A percentile compares a stretch with the other conserved stretches of the same genome.
phyloP scores from a whole-genome alignment of 2,797 vertebrate genomes.

The Arvicola amphibius region DNA sequence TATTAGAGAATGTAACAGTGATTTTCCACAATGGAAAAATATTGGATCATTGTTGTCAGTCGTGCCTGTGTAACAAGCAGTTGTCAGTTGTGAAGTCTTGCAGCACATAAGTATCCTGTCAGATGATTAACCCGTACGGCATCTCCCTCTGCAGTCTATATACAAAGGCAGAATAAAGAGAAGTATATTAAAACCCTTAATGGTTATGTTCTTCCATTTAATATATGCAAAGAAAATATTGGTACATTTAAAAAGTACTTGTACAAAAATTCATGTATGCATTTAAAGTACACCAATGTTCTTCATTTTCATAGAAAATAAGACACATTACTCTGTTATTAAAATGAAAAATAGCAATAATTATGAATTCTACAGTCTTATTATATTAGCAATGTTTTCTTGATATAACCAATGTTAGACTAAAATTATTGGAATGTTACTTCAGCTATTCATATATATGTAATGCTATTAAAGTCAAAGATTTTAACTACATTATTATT shows the following conservation, averaged over 20 bases:
- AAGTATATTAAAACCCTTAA: slow-evolving; percentile 73
- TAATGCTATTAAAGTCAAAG: slow-evolving; percentile 84
- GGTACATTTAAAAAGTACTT: slow-evolving; percentile 79
- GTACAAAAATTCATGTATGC: slow-evolving; percentile 76
- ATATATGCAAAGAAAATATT: slow-evolving; percentile 81
- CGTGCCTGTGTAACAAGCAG: slow-evolving; percentile 71
- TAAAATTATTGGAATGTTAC: slow-evolving; percentile 87
- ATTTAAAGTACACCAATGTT: slow-evolving; percentile 81
- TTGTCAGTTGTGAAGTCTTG: slow-evolving; percentile 81
- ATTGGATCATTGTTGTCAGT: slow-evolving; percentile 80
- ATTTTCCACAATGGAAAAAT: slow-evolving; percentile 84
- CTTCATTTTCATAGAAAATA: slow-evolving; percentile 86
- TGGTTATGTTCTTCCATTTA: slow-evolving; percentile 80
- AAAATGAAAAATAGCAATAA: slow-evolving; percentile 87
- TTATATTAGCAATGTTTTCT: slow-evolving; percentile 85
- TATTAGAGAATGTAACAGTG: slow-evolving; percentile 85
- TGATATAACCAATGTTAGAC: slow-evolving; percentile 86
- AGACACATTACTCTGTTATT: slow-evolving; percentile 81
- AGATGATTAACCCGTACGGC: slow-evolving; percentile 54
- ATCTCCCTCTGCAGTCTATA: neutral
- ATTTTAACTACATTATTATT: slow-evolving; percentile 84
- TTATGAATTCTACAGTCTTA: slow-evolving; percentile 86
- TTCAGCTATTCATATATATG: slow-evolving; percentile 83
- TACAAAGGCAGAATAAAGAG: slow-evolving; percentile 66
- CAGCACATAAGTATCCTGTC: slow-evolving; percentile 69